phyloP scores from a whole-genome alignment of 1,140 invertebrate species.

The Papilio helenus region DNA sequence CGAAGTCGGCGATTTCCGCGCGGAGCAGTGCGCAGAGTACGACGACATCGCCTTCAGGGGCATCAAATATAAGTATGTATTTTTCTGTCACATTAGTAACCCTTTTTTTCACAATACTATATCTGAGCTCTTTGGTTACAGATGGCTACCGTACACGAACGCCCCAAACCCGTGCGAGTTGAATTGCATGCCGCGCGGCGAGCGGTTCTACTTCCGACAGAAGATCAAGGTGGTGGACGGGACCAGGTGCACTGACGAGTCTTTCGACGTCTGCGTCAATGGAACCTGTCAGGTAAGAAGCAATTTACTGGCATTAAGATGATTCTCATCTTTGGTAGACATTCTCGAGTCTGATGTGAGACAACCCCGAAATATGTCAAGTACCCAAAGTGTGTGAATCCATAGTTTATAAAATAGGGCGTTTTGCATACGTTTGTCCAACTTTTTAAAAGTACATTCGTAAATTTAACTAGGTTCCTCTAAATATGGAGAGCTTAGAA shows the following conservation, averaged over 20 bases:
- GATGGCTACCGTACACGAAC: conserved; percentile 94
- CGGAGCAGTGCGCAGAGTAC: conserved; percentile 93
- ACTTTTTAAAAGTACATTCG: too few relatives aligned
- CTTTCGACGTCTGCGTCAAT: conserved; percentile 94
- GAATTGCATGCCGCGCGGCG: conserved; percentile 96
- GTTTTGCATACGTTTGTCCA: too few relatives aligned
- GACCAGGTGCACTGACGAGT: conserved; percentile 92
- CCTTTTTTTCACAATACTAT: not conserved
- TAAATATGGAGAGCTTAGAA: too few relatives aligned
- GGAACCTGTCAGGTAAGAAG: conserved; percentile 93
- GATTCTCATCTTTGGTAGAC: too few relatives aligned
- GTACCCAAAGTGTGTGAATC: too few relatives aligned
- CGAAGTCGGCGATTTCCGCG: conserved; percentile 90
- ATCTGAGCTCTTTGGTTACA: conserved; percentile 53
- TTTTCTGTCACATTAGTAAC: not conserved
- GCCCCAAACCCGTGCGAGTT: conserved; percentile 95
- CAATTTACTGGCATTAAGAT: conserved; percentile 11
- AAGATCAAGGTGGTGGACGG: conserved; percentile 94
- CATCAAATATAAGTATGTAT: conserved; percentile 89
- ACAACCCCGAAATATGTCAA: too few relatives aligned
- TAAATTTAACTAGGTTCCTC: too few relatives aligned
- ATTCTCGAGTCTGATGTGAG: too few relatives aligned
- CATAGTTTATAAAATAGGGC: too few relatives aligned
- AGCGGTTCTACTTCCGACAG: conserved; percentile 96
- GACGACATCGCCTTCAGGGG: conserved; percentile 90